Evolutionary conservation across 1,140 invertebrate species (phyloP), one percentile per base, ranked within the genome.

Genomic region (Lutraria rhynchaena): DNA sequence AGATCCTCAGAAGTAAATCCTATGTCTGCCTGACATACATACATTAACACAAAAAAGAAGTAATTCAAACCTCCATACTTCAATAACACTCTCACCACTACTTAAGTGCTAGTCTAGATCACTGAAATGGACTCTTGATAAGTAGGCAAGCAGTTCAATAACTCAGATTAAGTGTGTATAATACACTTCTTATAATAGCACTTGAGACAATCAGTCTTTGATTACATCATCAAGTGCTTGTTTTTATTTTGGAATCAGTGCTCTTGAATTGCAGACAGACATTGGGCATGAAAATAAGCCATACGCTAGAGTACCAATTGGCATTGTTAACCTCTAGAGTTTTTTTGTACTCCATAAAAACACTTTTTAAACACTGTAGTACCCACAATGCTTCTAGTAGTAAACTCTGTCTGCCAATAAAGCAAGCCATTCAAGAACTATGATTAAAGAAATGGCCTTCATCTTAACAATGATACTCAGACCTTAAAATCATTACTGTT

Each of bases 131-230:
- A 37, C 44, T 15, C 63, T 49, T 67, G 63, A 49, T 67, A 67
- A 49, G 63, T 49, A 67, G 63, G 44, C 41, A 24, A 46, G 27
- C 44, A 46, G 63, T 67, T 67, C 63, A 67, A 67, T 67, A 67
- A 67, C 44, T 46, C 5, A 41, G 37, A 51, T 29, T 67, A 67
- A 67, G 63, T 67, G 44, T 67, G 37, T 67, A 41, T 41, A 46
- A 67, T 67, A 67, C 41, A 46, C 63, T 49, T 63, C 11, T 22
- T 37, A 49, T 67, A 67, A 67, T 49, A 67, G 49, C 63, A 67
- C 63, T 67, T 67, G 37, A 67, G 63, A 67, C 63, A 46, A 49
- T 49, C 44, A 46, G 63, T 67, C 63, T 67, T 67, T 67, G 63
- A 67, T 67, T 67, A 24, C 63, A 67, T 67, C 63, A 67, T 67